Percentiles rank a stretch among this genome's conserved stretches.
phyloP scores from a whole-genome alignment of 2,888 invertebrate genomes.

The Dendrolimus pini region DNA sequence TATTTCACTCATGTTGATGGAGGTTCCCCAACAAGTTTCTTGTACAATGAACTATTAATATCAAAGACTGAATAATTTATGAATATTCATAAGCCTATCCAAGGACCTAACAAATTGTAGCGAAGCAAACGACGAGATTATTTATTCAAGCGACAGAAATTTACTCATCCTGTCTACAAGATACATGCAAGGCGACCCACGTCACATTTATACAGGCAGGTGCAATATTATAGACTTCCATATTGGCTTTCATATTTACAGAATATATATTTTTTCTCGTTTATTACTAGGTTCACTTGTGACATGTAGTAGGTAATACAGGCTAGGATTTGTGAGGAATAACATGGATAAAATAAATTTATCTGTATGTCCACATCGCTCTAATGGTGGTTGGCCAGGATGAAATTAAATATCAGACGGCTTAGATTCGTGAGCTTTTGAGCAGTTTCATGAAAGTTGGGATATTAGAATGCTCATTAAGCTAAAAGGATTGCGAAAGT shows the following conservation, averaged over 20 bases:
- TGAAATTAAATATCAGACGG: too few relatives aligned
- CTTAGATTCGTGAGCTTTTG: too few relatives aligned
- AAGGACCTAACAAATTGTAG: slow-evolving; percentile 37
- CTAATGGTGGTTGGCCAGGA: too few relatives aligned
- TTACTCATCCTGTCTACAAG: slow-evolving; percentile 63
- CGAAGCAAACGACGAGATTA: slow-evolving; percentile 51
- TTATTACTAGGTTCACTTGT: too few relatives aligned
- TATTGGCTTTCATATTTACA: neutral
- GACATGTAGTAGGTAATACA: too few relatives aligned
- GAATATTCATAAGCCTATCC: slow-evolving; percentile 36
- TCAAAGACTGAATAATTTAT: slow-evolving; percentile 29
- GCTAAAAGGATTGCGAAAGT: too few relatives aligned
- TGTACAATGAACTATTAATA: slow-evolving; percentile 8
- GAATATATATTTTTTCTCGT: too few relatives aligned
- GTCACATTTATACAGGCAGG: slow-evolving; percentile 57
- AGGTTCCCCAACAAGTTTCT: neutral
- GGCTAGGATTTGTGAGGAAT: too few relatives aligned
- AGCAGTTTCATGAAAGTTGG: too few relatives aligned
- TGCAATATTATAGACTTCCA: slow-evolving; percentile 57
- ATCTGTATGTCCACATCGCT: too few relatives aligned
- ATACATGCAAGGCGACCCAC: slow-evolving; percentile 68
- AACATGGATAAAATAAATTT: too few relatives aligned
- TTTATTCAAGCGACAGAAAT: slow-evolving; percentile 68
- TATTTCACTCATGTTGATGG: slow-evolving; percentile 5
- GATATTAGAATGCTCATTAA: too few relatives aligned